A percentile compares a stretch with the other conserved stretches of the same genome.
Evolutionary conservation across 2,888 invertebrate genomes (phyloP).

Genomic region (Cremastinae sp.): DNA sequence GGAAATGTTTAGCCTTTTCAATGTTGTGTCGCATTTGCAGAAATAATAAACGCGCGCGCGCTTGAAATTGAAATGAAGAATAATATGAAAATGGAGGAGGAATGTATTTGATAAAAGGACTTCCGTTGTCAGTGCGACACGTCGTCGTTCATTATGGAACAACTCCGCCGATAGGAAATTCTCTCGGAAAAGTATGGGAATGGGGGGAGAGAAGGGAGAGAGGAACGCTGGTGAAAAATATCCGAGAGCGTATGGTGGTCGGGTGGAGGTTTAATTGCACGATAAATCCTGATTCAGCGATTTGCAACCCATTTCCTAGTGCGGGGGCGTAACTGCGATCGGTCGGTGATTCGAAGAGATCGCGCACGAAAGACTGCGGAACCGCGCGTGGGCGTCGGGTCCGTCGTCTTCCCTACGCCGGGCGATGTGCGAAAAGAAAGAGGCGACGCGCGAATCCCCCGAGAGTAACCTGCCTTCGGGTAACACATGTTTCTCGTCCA

Average conservation of each 20-base stretch:
- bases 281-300: slow-evolving; percentile 80
- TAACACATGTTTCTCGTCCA: slow-evolving; percentile 46
- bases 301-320: slow-evolving; percentile 80
- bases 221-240: slow-evolving; percentile 18
- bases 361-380: slow-evolving; percentile 44
- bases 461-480: slow-evolving; percentile 45
- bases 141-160: slow-evolving; percentile 42
- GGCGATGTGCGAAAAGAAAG: slow-evolving; percentile 13
- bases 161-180: slow-evolving; percentile 40
- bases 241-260: slow-evolving; percentile 61
- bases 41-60: too few species aligned
- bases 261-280: slow-evolving; percentile 77
- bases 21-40: too few species aligned
- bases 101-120: too few species aligned
- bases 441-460: slow-evolving; percentile 25
- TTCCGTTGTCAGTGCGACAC: slow-evolving; percentile 45
- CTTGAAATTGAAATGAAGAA: too few species aligned
- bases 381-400: slow-evolving; percentile 47
- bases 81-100: too few species aligned
- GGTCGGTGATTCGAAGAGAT: slow-evolving; percentile 52
- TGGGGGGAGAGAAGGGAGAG: slow-evolving; percentile 8
- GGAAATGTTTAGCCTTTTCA: too few species aligned
- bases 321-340: slow-evolving; percentile 75
- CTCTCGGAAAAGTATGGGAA: neutral
- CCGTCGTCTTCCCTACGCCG: slow-evolving; percentile 6